Base-by-base conservation (phyloP, 2,888 invertebrate genomes). In the Lysandra coridon region DNA sequence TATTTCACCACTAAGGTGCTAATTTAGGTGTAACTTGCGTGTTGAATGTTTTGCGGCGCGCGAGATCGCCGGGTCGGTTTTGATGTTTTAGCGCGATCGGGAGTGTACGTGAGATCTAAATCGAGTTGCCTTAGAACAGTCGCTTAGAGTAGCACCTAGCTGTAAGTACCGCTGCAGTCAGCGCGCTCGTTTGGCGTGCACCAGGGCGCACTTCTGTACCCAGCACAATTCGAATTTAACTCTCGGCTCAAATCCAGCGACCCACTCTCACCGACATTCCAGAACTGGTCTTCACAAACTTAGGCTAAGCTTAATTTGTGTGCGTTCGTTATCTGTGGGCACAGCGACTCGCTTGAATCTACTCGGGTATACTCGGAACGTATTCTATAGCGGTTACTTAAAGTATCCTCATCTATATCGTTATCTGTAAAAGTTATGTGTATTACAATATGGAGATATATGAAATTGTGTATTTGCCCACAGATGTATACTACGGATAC, bases 1-100 rank as follows among this genome's bases (percentile, higher is more conserved):
- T 87, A 88, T 85, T 85, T 87, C 92, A 92, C 92, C 92, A 90
- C 82, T 90, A 88, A 91, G 93, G 93, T 93, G 93, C 93, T 93
- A 92, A 87, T 85, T 88, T 91, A 92, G 90, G 85, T 84, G 84
- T 90, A 89, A 88, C 85, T 84, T 87, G 83, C 83, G 76, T 76
- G 57, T 57, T 76, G 76, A 76, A 76, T 76, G 76, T 76, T 76
- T 57, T 33, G 53, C 23, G 76, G 33, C 76, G 53, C 30, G 75
- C 53, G 75, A 4, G 53, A 75, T 76, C 33, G 76, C 57, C 33
- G 23, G 76, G 76, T 49, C 49, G 14, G 44, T 76, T 57, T 76
- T 17, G 76, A 57, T 76, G 57, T 44, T 53, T 57, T 17, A 57
- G n/a, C 14, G 57, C 40, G 57, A 17, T 76, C 30, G 53, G 14